phyloP scores from a whole-genome alignment of 2,888 invertebrate genomes.

The Icerya purchasi region DNA sequence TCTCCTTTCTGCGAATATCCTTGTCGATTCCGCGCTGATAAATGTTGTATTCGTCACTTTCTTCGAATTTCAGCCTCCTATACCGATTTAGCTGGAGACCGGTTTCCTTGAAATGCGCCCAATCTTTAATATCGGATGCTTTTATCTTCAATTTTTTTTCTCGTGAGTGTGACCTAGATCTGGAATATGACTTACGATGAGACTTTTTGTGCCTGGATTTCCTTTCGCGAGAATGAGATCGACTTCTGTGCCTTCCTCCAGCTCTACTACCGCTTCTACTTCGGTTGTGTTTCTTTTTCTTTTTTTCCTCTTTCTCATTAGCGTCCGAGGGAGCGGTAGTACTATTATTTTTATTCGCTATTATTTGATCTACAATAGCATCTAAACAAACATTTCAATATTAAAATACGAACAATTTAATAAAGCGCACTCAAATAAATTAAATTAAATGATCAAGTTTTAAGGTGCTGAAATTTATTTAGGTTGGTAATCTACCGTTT shows the following conservation, averaged over 20 bases:
- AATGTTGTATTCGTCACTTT: constrained; percentile 9
- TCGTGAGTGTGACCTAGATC: constrained; percentile 13
- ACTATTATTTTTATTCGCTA: too few relatives aligned
- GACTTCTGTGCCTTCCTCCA: constrained; percentile 1
- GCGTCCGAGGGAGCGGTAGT: too few relatives aligned
- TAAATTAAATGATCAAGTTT: too few relatives aligned
- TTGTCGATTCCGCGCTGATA: too few relatives aligned
- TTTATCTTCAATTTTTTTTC: constrained; percentile 12
- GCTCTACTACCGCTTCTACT: constrained; percentile 2
- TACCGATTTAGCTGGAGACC: constrained; percentile 14
- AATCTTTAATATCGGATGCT: constrained; percentile 13
- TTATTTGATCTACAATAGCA: too few relatives aligned
- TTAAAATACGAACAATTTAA: too few relatives aligned
- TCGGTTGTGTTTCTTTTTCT: not conserved
- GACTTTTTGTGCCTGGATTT: constrained; percentile 11
- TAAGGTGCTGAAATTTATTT: too few relatives aligned
- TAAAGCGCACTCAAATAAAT: too few relatives aligned
- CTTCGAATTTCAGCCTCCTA: constrained; percentile 13
- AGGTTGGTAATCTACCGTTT: too few relatives aligned
- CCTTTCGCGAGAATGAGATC: constrained; percentile 5
- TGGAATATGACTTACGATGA: constrained; percentile 12
- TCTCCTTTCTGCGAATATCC: constrained; percentile 6
- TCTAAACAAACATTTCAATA: too few relatives aligned
- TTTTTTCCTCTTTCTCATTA: not conserved
- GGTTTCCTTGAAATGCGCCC: constrained; percentile 13